Evolutionary conservation across 2,797 vertebrate species (phyloP), one percentile per base, ranked within the genome.

Genomic region (Mastacembelus armatus): DNA sequence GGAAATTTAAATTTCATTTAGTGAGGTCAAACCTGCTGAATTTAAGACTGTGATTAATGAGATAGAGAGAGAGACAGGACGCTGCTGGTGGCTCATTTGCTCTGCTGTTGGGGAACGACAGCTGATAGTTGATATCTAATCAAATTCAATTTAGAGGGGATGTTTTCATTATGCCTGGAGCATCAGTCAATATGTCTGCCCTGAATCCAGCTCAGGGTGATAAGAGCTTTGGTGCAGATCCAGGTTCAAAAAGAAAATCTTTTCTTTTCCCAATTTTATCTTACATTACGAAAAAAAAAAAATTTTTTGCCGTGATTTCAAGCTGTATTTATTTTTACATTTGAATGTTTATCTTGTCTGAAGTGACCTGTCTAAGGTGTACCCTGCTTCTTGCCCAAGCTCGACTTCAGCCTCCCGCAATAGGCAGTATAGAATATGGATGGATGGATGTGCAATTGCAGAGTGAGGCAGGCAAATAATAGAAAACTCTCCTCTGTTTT

Each of bases 51-150:
- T 76, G 74, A 78, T 72, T 69, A 77, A 73, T 58, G 77, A 71
- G 56, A 52, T 48, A 18, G 24, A 18, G 49, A 30, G 29, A 24
- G 62, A 26, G 45, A 49, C 30, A 24, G 14, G 39, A 48, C 1
- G 35, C 42, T 58, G 75, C 70, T 45, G 63, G 67, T 16, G 29
- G 65, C 71, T 80, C 52, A 68, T 81, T 81, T 81, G 43, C 69
- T 60, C 19, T 39, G 71, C 69, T 73, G 78, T 71, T 78, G 72
- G 66, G 77, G 48, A 85, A 82, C 49, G 32, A 45, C 51, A 42
- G 72, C 71, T 66, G 84, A 89, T 71, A 84, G 67, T 68, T 81
- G 81, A 81, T 87, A 85, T 77, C 78, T 80, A 87, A 83, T 91
- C 76, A 85, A 75, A 77, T 81, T 81, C 56, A 82, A 84, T 82